Evolutionary conservation across 2,888 invertebrate genomes (phyloP).

Genomic region (Aricia artaxerxes): DNA sequence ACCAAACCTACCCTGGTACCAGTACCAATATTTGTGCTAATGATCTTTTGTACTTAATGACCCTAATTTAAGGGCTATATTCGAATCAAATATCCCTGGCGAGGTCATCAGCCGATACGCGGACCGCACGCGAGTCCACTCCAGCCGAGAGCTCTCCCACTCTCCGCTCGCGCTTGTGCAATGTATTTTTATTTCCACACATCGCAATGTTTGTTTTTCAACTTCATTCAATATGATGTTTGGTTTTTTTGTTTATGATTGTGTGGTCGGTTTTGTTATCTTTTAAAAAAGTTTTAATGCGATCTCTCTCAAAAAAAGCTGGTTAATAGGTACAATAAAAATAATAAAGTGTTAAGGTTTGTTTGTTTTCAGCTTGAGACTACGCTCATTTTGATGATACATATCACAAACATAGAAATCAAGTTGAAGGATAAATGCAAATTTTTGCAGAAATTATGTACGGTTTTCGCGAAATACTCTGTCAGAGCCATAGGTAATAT

Average conservation of each 20-base stretch:
- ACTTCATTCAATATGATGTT: background rate
- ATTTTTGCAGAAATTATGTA: too few species aligned
- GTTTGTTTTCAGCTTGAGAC: too few species aligned
- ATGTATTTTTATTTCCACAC: slow-evolving; percentile 31
- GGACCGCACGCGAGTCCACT: slow-evolving; percentile 40
- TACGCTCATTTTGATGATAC: too few species aligned
- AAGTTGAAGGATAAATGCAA: too few species aligned
- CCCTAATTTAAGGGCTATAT: background rate
- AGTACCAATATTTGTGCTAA: background rate
- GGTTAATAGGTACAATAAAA: too few species aligned
- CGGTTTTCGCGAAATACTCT: too few species aligned
- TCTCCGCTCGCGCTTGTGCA: slow-evolving; percentile 28
- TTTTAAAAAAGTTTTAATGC: too few species aligned
- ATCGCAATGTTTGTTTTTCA: slow-evolving; percentile 8
- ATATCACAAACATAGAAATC: too few species aligned
- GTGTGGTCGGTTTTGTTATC: background rate
- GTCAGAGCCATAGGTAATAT: too few species aligned
- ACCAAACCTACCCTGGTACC: background rate
- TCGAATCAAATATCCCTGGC: slow-evolving; percentile 6
- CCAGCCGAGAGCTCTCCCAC: slow-evolving; percentile 30
- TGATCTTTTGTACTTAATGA: background rate
- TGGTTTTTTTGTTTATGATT: slow-evolving; percentile 1
- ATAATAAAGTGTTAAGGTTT: too few species aligned
- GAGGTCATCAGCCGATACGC: slow-evolving; percentile 39
- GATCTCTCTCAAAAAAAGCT: too few species aligned